A percentile compares a stretch with the other conserved stretches of the same genome.
These are phyloP conservation scores for Vespertilio murinus DNA, from an alignment of 2,797 vertebrate genomes.

Conservation along the genomic window DNA sequence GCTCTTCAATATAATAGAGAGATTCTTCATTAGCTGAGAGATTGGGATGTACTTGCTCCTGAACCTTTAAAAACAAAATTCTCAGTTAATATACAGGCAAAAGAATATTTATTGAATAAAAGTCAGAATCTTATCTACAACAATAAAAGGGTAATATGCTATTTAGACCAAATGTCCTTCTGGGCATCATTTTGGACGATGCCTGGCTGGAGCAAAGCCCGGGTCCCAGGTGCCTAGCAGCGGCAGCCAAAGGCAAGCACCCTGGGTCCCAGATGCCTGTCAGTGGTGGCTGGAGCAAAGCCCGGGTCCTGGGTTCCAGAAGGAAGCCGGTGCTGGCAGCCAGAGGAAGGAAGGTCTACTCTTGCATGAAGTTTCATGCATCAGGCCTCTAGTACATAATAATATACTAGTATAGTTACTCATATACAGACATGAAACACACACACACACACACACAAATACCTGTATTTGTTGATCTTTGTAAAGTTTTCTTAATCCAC, in stretches of 20 bases:
- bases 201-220: too few species aligned
- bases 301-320: too few species aligned
- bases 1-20: constrained; percentile 96
- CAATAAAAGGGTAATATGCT: too few species aligned
- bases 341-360: too few species aligned
- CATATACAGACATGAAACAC: constrained; percentile 26
- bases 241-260: too few species aligned
- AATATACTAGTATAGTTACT: constrained; percentile 40
- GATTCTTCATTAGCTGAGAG: constrained; percentile 97
- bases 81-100: constrained; percentile 29
- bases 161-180: too few species aligned
- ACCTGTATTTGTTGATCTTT: background rate
- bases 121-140: background rate
- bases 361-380: too few species aligned
- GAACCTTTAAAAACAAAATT: constrained; percentile 88
- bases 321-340: too few species aligned
- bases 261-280: too few species aligned
- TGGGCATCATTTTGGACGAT: too few species aligned
- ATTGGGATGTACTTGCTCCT: constrained; percentile 97
- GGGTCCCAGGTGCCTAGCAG: too few species aligned
- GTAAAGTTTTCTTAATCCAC: constrained; percentile 22
- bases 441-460: background rate
- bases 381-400: background rate
- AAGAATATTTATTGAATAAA: constrained; percentile 44
- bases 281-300: too few species aligned